Evolutionary conservation across 2,113 vertebrate species (phyloP).

Genomic region (Salvelinus namaycush): DNA sequence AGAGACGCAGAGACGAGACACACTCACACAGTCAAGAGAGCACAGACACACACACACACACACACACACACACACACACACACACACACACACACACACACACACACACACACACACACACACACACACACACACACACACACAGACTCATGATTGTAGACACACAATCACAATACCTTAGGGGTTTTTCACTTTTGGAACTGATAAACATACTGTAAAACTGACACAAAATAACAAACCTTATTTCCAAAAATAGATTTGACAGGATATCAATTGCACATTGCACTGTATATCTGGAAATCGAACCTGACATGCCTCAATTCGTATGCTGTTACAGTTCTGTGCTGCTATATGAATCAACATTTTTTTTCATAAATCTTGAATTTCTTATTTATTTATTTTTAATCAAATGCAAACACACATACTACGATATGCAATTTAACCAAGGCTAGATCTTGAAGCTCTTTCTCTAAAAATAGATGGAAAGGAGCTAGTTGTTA

Average conservation of each 20-base stretch:
- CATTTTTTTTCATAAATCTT: neutral
- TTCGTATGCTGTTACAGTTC: neutral
- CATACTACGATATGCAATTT: neutral
- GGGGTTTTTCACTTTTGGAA: too few relatives aligned
- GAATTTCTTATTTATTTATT: neutral
- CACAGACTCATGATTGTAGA: too few relatives aligned
- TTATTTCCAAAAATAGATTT: too few relatives aligned
- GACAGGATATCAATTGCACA: too few relatives aligned
- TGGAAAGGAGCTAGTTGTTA: constrained; percentile 44
- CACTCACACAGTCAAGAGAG: constrained; percentile 35
- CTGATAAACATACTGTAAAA: too few relatives aligned
- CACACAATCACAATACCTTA: too few relatives aligned
- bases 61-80: constrained; percentile 3
- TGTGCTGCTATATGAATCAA: constrained; percentile 7
- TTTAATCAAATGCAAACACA: neutral
- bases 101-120: too few relatives aligned
- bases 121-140: too few relatives aligned
- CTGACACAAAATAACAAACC: too few relatives aligned
- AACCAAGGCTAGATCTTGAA: neutral
- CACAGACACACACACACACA: neutral
- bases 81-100: neutral
- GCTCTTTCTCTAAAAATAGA: constrained; percentile 17
- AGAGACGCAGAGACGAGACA: constrained; percentile 34
- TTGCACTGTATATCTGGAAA: too few relatives aligned
- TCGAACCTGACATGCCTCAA: too few relatives aligned